Evolutionary conservation across 2,113 vertebrate genomes (phyloP).

Genomic region (Abramis brama): DNA sequence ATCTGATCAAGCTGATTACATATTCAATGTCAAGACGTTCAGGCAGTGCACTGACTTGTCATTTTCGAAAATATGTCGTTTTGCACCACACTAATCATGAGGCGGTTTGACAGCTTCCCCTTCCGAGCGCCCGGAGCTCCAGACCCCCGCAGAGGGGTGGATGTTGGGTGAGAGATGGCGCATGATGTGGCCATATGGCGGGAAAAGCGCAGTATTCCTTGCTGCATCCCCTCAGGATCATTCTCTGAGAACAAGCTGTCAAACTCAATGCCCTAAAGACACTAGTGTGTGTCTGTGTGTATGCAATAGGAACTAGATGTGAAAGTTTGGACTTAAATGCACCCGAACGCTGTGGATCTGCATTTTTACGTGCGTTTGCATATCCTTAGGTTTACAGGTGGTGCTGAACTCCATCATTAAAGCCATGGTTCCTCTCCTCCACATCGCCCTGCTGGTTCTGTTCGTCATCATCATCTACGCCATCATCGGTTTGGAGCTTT

Average conservation of each 20-base stretch:
- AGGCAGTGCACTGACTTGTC: not conserved
- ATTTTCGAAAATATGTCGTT: not conserved
- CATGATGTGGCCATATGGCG: constrained; percentile 60
- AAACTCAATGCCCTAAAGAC: constrained; percentile 51
- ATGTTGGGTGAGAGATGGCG: constrained; percentile 34
- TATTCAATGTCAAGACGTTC: not conserved
- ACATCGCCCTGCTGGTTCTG: constrained; percentile 98
- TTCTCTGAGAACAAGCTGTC: constrained; percentile 59
- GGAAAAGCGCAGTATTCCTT: constrained; percentile 29
- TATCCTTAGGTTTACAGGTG: constrained; percentile 94
- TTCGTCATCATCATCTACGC: constrained; percentile 99
- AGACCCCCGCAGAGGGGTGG: not conserved
- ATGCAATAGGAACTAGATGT: not conserved
- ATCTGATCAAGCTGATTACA: too few relatives aligned
- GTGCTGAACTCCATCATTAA: constrained; percentile 99
- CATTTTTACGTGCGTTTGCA: not conserved
- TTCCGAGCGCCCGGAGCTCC: not conserved
- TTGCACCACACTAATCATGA: constrained; percentile 6
- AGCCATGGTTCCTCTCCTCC: constrained; percentile 99
- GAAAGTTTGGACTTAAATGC: constrained; percentile 7
- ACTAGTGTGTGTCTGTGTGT: constrained; percentile 33
- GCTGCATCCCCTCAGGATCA: constrained; percentile 52
- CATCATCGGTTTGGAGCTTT: constrained; percentile 99
- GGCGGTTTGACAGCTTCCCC: constrained; percentile 8
- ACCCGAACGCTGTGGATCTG: not conserved